Percentiles rank a stretch among this genome's conserved stretches.
Evolutionary conservation across 1,140 invertebrate genomes (phyloP).

Genomic region (Popillia japonica): DNA sequence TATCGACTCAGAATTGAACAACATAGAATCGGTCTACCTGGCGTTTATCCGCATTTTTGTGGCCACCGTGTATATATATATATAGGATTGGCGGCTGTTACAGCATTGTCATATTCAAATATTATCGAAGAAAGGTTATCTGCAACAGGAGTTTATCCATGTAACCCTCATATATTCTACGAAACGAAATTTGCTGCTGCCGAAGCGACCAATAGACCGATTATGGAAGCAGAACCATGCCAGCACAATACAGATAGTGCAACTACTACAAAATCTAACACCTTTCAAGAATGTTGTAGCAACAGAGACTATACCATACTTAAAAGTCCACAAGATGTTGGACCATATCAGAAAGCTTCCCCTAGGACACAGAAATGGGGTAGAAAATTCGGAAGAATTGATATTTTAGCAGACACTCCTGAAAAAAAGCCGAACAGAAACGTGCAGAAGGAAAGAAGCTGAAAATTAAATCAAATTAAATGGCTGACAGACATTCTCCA

Average conservation of each 20-base stretch:
- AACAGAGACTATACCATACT: conserved; percentile 33
- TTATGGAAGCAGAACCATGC: conserved; percentile 40
- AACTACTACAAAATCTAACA: conserved; percentile 40
- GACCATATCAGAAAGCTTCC: conserved; percentile 37
- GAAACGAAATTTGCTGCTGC: conserved; percentile 40
- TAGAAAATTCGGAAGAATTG: conserved; percentile 39
- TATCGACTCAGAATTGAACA: no score
- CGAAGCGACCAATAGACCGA: conserved; percentile 38
- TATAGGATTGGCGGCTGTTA: conserved; percentile 42
- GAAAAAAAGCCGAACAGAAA: conserved; percentile 41
- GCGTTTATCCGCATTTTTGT: no score
- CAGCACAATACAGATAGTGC: conserved; percentile 36
- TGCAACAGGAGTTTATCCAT: conserved; percentile 40
- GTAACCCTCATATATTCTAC: conserved; percentile 42
- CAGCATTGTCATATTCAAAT: conserved; percentile 44
- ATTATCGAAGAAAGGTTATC: conserved; percentile 41
- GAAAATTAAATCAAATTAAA: conserved; percentile 34
- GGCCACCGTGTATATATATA: conserved; percentile 20
- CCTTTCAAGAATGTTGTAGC: neutral
- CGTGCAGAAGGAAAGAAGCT: neutral
- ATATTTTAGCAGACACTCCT: conserved; percentile 41
- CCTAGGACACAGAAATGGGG: conserved; percentile 36
- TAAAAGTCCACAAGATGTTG: conserved; percentile 42
- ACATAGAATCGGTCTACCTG: no score
- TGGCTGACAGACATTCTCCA: conserved; percentile 38